Conservation (phyloP, 2,113 vertebrate species). For the Pungitius pungitius region DNA sequence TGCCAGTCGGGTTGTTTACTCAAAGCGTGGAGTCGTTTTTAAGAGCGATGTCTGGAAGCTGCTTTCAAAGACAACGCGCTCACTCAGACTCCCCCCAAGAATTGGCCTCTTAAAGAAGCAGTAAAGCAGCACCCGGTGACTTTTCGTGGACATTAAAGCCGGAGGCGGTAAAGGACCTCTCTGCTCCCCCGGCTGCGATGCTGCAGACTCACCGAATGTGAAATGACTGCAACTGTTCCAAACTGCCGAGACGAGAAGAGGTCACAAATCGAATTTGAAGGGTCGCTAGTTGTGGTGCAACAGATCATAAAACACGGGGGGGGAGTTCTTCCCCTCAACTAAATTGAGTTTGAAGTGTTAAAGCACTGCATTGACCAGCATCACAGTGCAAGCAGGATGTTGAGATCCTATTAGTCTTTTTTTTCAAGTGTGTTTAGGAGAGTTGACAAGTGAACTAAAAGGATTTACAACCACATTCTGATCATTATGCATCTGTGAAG, state of each 20-base stretch:
- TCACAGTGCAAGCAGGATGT: neutral
- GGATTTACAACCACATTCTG: neutral
- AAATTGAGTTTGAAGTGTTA: neutral
- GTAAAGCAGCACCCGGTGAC: neutral
- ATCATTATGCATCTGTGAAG: neutral
- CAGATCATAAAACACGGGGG: no score
- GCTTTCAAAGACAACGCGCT: neutral
- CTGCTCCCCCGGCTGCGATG: neutral
- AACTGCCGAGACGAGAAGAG: neutral
- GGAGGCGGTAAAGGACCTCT: neutral
- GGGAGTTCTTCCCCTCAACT: neutral
- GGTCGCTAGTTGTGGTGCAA: neutral
- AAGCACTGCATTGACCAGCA: neutral
- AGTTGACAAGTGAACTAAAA: no score
- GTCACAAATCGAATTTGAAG: no score
- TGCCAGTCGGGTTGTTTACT: constrained; percentile 3
- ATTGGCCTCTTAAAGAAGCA: neutral
- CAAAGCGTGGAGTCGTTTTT: constrained; percentile 9
- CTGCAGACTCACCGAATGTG: neutral
- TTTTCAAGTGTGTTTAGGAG: no score
- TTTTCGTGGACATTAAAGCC: neutral
- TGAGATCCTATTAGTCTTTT: neutral
- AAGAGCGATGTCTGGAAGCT: constrained; percentile 14
- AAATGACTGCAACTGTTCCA: neutral
- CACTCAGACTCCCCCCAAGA: neutral